Evolutionary conservation across 2,113 vertebrate genomes (phyloP), one percentile per base, ranked within the genome.

Genomic region (Leuciscus idus): DNA sequence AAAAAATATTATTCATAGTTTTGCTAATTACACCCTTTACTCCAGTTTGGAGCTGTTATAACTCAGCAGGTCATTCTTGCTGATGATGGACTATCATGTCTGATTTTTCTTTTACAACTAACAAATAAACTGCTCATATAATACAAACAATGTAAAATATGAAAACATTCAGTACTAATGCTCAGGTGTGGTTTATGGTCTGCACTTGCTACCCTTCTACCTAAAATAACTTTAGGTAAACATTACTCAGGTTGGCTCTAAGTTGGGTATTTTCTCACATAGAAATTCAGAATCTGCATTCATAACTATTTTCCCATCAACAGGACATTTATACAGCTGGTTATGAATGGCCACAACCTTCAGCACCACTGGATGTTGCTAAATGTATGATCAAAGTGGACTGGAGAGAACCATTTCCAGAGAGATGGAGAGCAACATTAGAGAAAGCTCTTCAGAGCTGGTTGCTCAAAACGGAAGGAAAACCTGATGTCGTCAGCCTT

Each of bases 371-470:
- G 3, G 77, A 85, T 26, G 12, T 66, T 1, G 4, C 3, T 23
- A 2, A 1, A 5, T 11, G 89, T 3, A 23, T 6, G 23, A 9
- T 93, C 43, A 48, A 1, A n/a, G 6, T 93, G 0, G 3, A 84
- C 39, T 91, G 89, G 92, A 7, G 0, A 2, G 26, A 0, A 26
- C 0, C 1, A 4, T 0, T 7, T 5, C 83, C 30, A 9, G 0
- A 6, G 0, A 89, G 43, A 81, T 23, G 0, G 15, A 4, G 26
- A 2, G 0, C 0, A 0, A 0, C 4, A 0, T 87, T 94, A 0
- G 0, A 89, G 0, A 89, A 0, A 39, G 0, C 52, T 28, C 89
- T 94, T 36, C 92, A 93, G 85, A 33, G 0, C 5, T 93, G 92
- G 91, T 30, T 80, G 2, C 12, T 10, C 55, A 61, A 0, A 36